phyloP scores from a whole-genome alignment of 2,113 vertebrate genomes.

The Elgaria multicarinata region DNA sequence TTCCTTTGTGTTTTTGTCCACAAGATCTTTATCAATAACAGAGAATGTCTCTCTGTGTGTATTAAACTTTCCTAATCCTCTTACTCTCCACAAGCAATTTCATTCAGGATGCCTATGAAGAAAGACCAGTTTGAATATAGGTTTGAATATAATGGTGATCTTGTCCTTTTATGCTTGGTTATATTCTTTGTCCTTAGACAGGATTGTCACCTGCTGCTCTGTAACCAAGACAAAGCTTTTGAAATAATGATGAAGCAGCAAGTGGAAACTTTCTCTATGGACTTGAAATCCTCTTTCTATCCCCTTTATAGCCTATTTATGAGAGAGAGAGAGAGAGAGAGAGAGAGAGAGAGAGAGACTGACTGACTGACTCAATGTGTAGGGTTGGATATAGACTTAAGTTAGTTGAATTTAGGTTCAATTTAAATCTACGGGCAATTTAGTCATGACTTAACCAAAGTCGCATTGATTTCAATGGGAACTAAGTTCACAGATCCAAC shows the following conservation, averaged over 20 bases:
- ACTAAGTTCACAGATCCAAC: no score
- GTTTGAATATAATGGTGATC: neutral
- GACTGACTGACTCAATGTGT: no score
- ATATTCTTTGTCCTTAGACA: slow-evolving; percentile 11
- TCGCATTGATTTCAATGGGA: no score
- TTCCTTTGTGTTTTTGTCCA: slow-evolving; percentile 47
- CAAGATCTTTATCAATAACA: slow-evolving; percentile 48
- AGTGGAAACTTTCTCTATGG: neutral
- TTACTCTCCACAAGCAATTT: slow-evolving; percentile 34
- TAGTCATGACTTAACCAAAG: no score
- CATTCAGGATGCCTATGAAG: slow-evolving; percentile 19
- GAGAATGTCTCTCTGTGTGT: neutral
- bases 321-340: neutral
- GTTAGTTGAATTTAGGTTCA: no score
- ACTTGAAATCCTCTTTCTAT: fast-evolving
- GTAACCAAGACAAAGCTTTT: neutral
- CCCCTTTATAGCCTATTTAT: no score
- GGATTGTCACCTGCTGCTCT: slow-evolving; percentile 18
- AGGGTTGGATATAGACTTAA: no score
- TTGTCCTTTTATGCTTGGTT: neutral
- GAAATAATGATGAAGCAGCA: slow-evolving; percentile 1
- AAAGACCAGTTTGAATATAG: slow-evolving; percentile 20
- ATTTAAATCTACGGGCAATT: no score
- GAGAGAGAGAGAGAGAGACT: neutral
- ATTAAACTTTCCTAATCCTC: slow-evolving; percentile 44